Base-by-base conservation (phyloP, 2,888 invertebrate genomes). In the Noctua fimbriata region DNA sequence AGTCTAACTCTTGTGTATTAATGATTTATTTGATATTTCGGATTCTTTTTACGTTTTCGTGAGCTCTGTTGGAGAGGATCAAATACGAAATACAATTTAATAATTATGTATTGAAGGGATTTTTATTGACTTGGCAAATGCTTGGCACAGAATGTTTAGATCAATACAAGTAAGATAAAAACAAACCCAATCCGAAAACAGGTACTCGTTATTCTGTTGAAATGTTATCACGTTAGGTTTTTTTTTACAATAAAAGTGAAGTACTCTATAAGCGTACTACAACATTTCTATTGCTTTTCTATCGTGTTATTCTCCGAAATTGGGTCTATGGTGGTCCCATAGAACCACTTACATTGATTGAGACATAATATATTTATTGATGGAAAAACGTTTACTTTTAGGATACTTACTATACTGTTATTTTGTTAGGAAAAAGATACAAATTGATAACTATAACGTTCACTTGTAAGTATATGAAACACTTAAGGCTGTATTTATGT, bases 21-120 rank as follows among this genome's bases (percentile, higher is more conserved):
- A 63, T 60, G 44, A 60, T 63, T 44, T 73, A 47, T 73, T 24
- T 63, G 16, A 32, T 47, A 49, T 49, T 63, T 73, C 16, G 7
- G 32, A 47, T 73, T 67, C 36, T 14, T 1, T 49, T 21, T 21
- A 32, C 28, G 60, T 28, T 24, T 73, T 73, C 24, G 49, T 36
- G 49, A 36, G n/a, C 14, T n/a, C 12, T 49, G 32, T 47, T 32
- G 21, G 21, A 41, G 0, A 3, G 10, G 12, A 36, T 41, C 16
- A 74, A 73, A 28, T n/a, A 36, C 14, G 5, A 74, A 73, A 41
- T 49, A n/a, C 21, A 28, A 67, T 67, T 49, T 21, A 41, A 10
- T 73, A n/a, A n/a, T n/a, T n/a, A 36, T n/a, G 21, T 21, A 67
- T n/a, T 10, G n/a, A 36, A 49, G n/a, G 28, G 67, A 52, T 28